Evolutionary conservation across 1,140 invertebrate species (phyloP).

Genomic region (Trissolcus basalis): DNA sequence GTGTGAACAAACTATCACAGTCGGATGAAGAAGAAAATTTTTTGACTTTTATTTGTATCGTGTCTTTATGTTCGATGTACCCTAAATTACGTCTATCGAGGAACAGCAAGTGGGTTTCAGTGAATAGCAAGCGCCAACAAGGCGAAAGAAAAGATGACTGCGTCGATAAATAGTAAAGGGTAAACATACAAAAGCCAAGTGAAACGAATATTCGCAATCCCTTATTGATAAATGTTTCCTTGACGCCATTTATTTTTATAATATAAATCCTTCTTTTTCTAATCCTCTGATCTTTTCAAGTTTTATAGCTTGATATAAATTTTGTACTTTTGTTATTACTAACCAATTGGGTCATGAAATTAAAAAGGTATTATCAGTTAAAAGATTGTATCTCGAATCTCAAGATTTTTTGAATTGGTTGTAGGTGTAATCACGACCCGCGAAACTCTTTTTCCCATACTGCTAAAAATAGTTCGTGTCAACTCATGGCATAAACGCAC

Average conservation of each 20-base stretch:
- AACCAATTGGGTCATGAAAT: too few species aligned
- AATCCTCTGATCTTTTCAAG: background rate
- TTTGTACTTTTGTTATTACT: too few species aligned
- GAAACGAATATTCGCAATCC: constrained; percentile 39
- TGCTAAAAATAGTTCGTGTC: constrained; percentile 60
- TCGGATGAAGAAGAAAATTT: background rate
- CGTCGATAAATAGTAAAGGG: constrained; percentile 23
- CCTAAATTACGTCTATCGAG: constrained; percentile 13
- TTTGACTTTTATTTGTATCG: constrained; percentile 1
- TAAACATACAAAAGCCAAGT: constrained; percentile 40
- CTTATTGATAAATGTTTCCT: background rate
- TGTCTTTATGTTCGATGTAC: constrained; percentile 17
- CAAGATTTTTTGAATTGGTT: constrained; percentile 7
- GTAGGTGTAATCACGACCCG: constrained; percentile 47
- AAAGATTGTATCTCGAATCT: too few species aligned
- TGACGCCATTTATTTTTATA: too few species aligned
- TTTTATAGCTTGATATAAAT: too few species aligned
- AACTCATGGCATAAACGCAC: constrained; percentile 46
- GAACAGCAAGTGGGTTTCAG: constrained; percentile 6
- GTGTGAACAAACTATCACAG: too few species aligned
- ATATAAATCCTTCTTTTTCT: too few species aligned
- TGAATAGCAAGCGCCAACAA: constrained; percentile 36
- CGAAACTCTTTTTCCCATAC: constrained; percentile 59
- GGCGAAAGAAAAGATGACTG: constrained; percentile 28
- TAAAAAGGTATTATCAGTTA: too few species aligned